Evolutionary conservation across 2,797 vertebrate species (phyloP), one percentile per base, ranked within the genome.

Genomic region (Onychomys arenicola): DNA sequence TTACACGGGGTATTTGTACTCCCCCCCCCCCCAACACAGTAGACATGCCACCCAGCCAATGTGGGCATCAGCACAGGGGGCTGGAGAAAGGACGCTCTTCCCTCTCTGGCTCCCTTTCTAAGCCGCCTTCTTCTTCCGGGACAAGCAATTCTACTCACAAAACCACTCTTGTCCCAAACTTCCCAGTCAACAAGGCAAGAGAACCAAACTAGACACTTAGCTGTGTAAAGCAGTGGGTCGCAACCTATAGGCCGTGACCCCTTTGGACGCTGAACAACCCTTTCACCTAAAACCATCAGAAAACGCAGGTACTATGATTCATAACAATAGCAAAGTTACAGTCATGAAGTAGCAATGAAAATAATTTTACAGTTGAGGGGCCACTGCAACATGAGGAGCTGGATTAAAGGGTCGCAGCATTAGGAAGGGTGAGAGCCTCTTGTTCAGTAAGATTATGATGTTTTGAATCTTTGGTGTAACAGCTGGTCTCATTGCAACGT

Each of bases 141-240:
- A 87, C 29, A 32, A 91, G 88, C 78, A 84, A 65, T 91, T 94
- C 76, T 61, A 76, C 23, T 81, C 6, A 12, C 85, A 84, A 40
- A 43, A 16, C 37, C 69, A 34, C 32, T 84, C 71, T 92, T 27
- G 52, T 49, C 16, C 10, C 55, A 61, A 94, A 83, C 13, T 34
- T 61, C 12, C 13, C 73, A 88, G 81, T 16, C 65, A 90, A 88
- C 1, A 9, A 90, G 91, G 65, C 69, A 81, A 85, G 40, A 27
- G 23, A 94, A 73, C 1, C 25, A 83, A 95, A 96, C 9, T 59
- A 80, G 81, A 65, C 59, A 73, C 11, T 14, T 61, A 25, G 8
- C 21, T 27, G 14, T 11, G 5, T 73, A 93, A 94, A 84, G 37
- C 40, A 34, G 40, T 13, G 59, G 10, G 32, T 84, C 82, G 84